These are phyloP conservation scores for Myripristis murdjan DNA, from an alignment of 2,797 vertebrate species.

Conservation along the genomic window DNA sequence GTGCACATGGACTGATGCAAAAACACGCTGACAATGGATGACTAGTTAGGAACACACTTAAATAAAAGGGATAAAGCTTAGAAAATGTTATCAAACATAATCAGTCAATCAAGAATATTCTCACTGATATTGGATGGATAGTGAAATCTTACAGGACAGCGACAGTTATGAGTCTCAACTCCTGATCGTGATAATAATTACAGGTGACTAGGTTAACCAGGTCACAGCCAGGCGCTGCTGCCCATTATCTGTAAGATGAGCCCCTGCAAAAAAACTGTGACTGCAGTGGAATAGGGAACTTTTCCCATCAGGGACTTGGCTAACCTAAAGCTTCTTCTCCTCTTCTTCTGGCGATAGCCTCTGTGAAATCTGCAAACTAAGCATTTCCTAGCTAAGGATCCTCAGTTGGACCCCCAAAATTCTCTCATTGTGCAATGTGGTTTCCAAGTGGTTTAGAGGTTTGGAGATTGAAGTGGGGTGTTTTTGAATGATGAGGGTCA, in stretches of 20 bases:
- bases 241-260: conserved; percentile 81
- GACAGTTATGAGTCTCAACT: conserved; percentile 72
- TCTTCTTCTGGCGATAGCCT: conserved; percentile 33
- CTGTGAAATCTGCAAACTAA: conserved; percentile 37
- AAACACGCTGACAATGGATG: conserved; percentile 18
- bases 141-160: conserved; percentile 25
- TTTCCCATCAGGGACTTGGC: conserved; percentile 60
- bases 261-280: conserved; percentile 70
- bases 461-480: conserved; percentile 11
- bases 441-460: conserved; percentile 51
- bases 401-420: conserved; percentile 20
- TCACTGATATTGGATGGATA: conserved; percentile 18
- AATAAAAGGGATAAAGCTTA: conserved; percentile 14
- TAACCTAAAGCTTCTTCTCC: conserved; percentile 25
- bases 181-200: conserved; percentile 72
- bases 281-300: conserved; percentile 60
- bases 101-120: too few species aligned
- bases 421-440: conserved; percentile 40
- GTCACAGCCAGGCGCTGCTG: conserved; percentile 56
- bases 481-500: conserved; percentile 30
- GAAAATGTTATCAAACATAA: conserved; percentile 27
- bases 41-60: conserved; percentile 13
- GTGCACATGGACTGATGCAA: conserved; percentile 12
- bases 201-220: conserved; percentile 63
- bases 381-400: conserved; percentile 38